Percentiles rank a stretch among this genome's conserved stretches.
phyloP scores from a whole-genome alignment of 2,888 invertebrate genomes.

The Phengaris alcon region DNA sequence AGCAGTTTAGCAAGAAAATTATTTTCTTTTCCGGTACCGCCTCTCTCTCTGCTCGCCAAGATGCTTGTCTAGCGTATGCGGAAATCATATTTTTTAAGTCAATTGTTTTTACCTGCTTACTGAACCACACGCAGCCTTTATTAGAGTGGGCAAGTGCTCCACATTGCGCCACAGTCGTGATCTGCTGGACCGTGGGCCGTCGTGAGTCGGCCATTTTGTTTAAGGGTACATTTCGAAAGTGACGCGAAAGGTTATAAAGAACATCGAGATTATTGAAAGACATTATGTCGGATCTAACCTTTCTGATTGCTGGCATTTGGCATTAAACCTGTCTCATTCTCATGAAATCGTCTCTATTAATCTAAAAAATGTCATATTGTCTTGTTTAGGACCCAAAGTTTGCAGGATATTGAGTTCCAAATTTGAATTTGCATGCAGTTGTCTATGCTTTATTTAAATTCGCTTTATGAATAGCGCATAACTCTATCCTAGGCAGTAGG shows the following conservation, averaged over 20 bases:
- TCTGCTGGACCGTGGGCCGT: conserved; percentile 46
- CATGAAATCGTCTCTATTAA: background rate
- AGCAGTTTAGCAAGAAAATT: too few species aligned
- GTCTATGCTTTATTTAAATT: background rate
- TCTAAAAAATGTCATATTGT: background rate
- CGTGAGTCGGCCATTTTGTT: conserved; percentile 27
- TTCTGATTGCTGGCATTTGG: conserved; percentile 3
- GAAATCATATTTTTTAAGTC: background rate
- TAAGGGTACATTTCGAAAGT: conserved; percentile 29
- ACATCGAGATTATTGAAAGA: background rate
- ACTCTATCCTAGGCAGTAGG: too few species aligned
- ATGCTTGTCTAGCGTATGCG: too few species aligned
- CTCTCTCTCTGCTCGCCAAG: too few species aligned
- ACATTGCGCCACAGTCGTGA: conserved; percentile 47
- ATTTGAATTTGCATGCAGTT: background rate
- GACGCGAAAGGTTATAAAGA: conserved; percentile 21
- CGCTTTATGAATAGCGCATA: too few species aligned
- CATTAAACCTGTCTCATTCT: background rate
- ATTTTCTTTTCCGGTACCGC: too few species aligned
- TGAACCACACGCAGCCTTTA: conserved; percentile 26
- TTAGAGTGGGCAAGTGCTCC: conserved; percentile 35
- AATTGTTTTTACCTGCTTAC: background rate
- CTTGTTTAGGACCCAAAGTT: too few species aligned
- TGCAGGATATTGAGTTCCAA: background rate
- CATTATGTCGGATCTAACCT: conserved; percentile 7